These are phyloP conservation scores for Cavia aperea DNA, from an alignment of 2,113 vertebrate species.

Conservation along the genomic window DNA sequence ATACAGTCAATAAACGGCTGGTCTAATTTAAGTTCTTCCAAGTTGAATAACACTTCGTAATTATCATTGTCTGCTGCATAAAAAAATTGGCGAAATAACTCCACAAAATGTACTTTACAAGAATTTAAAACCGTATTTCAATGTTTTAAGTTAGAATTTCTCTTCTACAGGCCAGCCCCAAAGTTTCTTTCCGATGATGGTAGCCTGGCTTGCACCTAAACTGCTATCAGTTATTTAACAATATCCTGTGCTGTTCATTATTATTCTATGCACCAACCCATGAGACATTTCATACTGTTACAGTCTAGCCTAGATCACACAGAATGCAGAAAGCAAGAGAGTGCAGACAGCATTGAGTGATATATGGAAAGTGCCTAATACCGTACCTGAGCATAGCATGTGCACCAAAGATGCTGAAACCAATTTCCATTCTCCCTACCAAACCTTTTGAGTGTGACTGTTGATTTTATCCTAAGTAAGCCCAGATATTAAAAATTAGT, in stretches of 20 bases:
- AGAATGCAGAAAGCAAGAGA: constrained; percentile 15
- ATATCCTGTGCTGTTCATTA: background rate
- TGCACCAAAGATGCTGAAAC: background rate
- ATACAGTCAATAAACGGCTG: constrained; percentile 83
- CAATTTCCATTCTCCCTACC: background rate
- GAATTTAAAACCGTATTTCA: background rate
- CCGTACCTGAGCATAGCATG: background rate
- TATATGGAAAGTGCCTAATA: background rate
- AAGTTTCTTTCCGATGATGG: background rate
- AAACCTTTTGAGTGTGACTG: background rate
- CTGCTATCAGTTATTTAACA: constrained; percentile 14
- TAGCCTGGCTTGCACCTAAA: background rate
- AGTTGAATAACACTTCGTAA: constrained; percentile 73
- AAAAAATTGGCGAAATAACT: constrained; percentile 33
- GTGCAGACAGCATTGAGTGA: background rate
- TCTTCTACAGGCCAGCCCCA: background rate
- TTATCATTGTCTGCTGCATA: constrained; percentile 64
- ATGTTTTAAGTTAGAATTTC: constrained; percentile 15
- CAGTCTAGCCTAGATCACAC: background rate
- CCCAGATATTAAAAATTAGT: constrained; percentile 1
- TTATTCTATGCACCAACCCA: background rate
- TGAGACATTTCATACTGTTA: background rate
- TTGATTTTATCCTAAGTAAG: background rate
- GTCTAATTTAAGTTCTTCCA: constrained; percentile 76
- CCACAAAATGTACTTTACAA: background rate